These are phyloP conservation scores for Drosophila fuyamai DNA, from an alignment of 1,140 invertebrate species.

Conservation along the genomic window DNA sequence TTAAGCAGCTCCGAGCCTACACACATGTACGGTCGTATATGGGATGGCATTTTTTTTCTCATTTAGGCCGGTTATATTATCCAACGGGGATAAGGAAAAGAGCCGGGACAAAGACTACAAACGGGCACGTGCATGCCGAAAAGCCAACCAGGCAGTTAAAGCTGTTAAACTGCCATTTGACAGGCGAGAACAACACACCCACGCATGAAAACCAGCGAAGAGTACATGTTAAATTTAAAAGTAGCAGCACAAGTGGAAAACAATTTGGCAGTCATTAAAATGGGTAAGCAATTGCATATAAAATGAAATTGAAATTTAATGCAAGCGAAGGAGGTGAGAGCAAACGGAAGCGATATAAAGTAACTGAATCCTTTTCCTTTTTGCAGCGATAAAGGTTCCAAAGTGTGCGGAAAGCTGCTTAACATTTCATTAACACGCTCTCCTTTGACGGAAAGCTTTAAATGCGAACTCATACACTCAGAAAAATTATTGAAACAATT, in stretches of 20 bases:
- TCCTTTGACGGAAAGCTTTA: not conserved
- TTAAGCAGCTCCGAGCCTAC: conserved; percentile 60
- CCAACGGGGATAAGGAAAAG: conserved; percentile 30
- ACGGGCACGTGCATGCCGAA: conserved; percentile 52
- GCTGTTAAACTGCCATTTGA: conserved; percentile 69
- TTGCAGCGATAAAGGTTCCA: conserved; percentile 8
- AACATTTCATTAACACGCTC: conserved; percentile 30
- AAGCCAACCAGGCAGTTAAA: conserved; percentile 41
- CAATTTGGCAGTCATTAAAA: conserved; percentile 60
- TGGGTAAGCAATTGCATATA: conserved; percentile 59
- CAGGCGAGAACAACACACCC: conserved; percentile 48
- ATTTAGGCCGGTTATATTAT: conserved; percentile 35
- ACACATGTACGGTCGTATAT: conserved; percentile 6
- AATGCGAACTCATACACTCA: not conserved
- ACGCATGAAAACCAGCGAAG: conserved; percentile 10
- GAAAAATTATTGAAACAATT: not conserved
- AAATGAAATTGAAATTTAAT: conserved; percentile 47
- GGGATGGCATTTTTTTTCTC: conserved; percentile 38
- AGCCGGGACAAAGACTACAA: conserved; percentile 31
- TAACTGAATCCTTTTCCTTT: conserved; percentile 38
- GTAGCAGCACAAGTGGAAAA: conserved; percentile 41
- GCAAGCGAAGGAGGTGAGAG: not conserved
- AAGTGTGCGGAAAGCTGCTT: conserved; percentile 17
- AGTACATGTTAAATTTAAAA: conserved; percentile 47
- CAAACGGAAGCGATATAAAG: conserved; percentile 14